Conservation (phyloP, 2,113 vertebrate species). For the Clinocottus analis region DNA sequence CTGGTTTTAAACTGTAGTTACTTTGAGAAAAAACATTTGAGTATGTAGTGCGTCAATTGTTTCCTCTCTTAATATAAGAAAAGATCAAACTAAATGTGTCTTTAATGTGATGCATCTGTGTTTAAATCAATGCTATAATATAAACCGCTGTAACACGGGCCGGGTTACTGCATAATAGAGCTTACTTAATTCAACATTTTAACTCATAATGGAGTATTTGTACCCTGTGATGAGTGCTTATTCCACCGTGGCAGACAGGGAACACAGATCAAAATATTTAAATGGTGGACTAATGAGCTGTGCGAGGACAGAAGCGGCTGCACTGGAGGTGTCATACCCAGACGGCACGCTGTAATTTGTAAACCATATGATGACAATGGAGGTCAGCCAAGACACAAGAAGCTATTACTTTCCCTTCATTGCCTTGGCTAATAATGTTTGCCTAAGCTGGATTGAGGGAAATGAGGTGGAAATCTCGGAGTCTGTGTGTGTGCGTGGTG, state of each 20-base stretch:
- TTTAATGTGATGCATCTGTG: not conserved
- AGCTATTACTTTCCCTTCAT: conserved; percentile 75
- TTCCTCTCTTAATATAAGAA: not conserved
- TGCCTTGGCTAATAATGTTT: conserved; percentile 81
- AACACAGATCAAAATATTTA: not conserved
- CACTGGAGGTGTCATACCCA: conserved; percentile 20
- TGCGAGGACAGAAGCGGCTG: not conserved
- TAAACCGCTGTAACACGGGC: not conserved
- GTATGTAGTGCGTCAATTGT: not conserved
- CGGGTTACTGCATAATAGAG: not conserved
- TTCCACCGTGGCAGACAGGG: not conserved
- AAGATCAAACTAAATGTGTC: not conserved
- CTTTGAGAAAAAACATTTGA: not conserved
- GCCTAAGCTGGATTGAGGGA: conserved; percentile 79
- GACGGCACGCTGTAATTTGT: conserved; percentile 49
- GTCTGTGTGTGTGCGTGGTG: conserved; percentile 50
- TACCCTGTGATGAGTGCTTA: not conserved
- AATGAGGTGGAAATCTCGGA: conserved; percentile 83
- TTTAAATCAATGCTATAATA: not conserved
- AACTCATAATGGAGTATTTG: not conserved
- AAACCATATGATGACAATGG: conserved; percentile 45
- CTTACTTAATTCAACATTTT: not conserved
- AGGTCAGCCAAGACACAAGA: conserved; percentile 64
- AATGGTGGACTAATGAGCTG: conserved; percentile 10
- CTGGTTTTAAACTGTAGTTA: not conserved